Base-by-base conservation (phyloP, 2,113 vertebrate genomes). In the Choloepus hoffmanni region DNA sequence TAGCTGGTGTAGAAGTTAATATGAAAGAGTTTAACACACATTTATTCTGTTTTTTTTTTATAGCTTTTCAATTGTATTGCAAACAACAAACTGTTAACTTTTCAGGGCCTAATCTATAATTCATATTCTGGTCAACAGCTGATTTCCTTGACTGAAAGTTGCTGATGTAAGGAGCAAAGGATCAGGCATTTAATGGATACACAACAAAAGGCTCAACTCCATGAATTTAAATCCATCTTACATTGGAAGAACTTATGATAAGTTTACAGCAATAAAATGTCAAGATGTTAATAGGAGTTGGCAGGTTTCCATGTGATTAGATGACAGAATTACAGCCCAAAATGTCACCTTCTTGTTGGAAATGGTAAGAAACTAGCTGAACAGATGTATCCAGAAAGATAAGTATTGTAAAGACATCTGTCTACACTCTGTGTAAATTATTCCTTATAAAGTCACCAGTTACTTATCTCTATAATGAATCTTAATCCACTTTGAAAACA, bases 81-180 rank as follows among this genome's bases (percentile, higher is more conserved):
- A 96, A 96, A 96, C 40, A 96, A 67, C 85, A 97, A 93, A 83
- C 62, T 65, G 70, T 92, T 96, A 97, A 95, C 95, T 95, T 97
- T 95, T 97, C 76, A 62, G 21, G 67, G 23, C 76, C 77, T 96
- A 94, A 95, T 95, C 93, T 94, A 40, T 96, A 95, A 97, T 97
- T 95, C 0, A 6, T 92, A 95, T 96, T 92, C 97, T 95, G 40
- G n/a, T 23, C 92, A 92, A 95, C 53, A 93, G 58, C n/a, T 91
- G 89, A 95, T 92, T 97, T 95, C 92, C 70, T 95, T 97, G 53
- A 92, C 77, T 94, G 93, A 91, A 97, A 81, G 74, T 93, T 96
- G 53, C 76, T 97, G 85, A 95, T 85, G 40, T 87, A 95, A 95
- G 36, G 78, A 87, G 65, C 93, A 94, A 95, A 95, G 70, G 48